Conservation (phyloP, 2,113 vertebrate genomes). For the Atrichornis clamosus region DNA sequence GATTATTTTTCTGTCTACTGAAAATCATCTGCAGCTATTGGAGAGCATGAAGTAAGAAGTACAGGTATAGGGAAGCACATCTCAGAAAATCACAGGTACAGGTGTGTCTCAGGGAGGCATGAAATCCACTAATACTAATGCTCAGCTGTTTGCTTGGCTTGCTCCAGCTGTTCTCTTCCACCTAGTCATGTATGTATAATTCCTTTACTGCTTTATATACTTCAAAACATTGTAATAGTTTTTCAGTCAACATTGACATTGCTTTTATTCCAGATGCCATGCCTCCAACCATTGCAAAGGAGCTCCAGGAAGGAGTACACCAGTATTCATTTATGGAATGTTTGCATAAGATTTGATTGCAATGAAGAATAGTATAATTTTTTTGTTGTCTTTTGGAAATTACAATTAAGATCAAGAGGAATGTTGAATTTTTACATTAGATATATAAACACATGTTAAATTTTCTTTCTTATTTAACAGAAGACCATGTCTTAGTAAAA, state of each 20-base stretch:
- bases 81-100: neutral
- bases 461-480: neutral
- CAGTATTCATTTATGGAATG: neutral
- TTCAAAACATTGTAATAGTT: neutral
- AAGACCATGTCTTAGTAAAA: neutral
- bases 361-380: neutral
- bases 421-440: neutral
- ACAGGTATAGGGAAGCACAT: neutral
- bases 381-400: neutral
- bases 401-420: neutral
- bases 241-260: neutral
- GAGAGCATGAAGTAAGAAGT: neutral
- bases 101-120: neutral
- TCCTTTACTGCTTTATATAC: neutral
- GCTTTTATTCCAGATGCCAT: neutral
- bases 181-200: neutral
- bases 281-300: neutral
- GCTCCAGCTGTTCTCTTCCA: neutral
- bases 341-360: neutral
- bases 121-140: neutral
- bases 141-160: neutral
- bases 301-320: neutral
- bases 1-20: neutral
- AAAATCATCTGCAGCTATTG: neutral
- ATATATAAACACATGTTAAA: neutral